Evolutionary conservation across 2,797 vertebrate species (phyloP).

Genomic region (Phaenicophaeus curvirostris): DNA sequence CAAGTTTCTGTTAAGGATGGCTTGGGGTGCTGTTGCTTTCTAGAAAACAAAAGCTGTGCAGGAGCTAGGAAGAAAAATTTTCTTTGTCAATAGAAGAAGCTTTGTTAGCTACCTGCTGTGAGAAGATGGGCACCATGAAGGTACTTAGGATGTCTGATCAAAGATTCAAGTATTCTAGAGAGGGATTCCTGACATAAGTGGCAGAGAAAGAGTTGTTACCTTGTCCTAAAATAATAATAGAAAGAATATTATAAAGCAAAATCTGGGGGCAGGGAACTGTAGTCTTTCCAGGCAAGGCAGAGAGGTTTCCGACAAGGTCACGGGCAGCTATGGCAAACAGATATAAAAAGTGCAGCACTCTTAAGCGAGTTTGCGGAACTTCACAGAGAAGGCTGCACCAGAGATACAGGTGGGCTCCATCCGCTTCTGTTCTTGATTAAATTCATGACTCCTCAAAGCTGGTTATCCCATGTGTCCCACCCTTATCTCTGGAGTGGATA

Average conservation of each 20-base stretch:
- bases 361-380: not conserved
- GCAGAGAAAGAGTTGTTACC: not conserved
- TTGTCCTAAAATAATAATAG: not conserved
- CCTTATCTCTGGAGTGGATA: not conserved
- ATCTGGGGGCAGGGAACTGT: not conserved
- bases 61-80: not conserved
- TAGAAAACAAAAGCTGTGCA: not conserved
- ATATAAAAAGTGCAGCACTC: not conserved
- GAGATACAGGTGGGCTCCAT: not conserved
- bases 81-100: not conserved
- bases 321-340: not conserved
- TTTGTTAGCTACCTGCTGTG: not conserved
- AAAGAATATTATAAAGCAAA: not conserved
- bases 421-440: not conserved
- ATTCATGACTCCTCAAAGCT: fast-evolving
- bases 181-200: not conserved
- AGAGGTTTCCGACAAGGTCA: not conserved
- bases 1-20: not conserved
- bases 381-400: not conserved
- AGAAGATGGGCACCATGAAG: not conserved
- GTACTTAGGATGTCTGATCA: not conserved
- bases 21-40: not conserved
- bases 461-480: fast-evolving
- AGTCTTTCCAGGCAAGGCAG: not conserved
- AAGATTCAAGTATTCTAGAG: not conserved